A percentile compares a stretch with the other conserved stretches of the same genome.
These are phyloP conservation scores for Pangasianodon gigas DNA, from an alignment of 2,113 vertebrate genomes.

Conservation along the genomic window DNA sequence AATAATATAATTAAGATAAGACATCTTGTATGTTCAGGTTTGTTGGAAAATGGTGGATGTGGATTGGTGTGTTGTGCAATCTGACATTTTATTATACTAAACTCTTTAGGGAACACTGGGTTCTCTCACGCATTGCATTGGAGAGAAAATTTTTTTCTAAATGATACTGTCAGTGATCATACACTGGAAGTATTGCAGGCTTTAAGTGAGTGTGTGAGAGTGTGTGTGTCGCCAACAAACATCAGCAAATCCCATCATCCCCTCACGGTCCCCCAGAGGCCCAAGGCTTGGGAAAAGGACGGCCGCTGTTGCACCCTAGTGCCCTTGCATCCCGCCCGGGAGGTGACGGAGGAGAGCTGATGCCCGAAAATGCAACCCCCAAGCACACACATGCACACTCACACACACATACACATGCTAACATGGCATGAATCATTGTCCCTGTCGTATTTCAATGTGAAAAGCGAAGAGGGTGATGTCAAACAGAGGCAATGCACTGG, in stretches of 20 bases:
- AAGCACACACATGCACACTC: not conserved
- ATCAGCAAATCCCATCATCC: constrained; percentile 75
- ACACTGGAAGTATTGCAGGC: constrained; percentile 62
- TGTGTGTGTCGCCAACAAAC: constrained; percentile 74
- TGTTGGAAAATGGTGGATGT: not conserved
- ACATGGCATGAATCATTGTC: constrained; percentile 66
- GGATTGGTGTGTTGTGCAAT: not conserved
- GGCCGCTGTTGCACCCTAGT: constrained; percentile 68
- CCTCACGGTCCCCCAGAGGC: constrained; percentile 65
- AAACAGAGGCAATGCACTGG: constrained; percentile 68
- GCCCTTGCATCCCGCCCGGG: constrained; percentile 65
- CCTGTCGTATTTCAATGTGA: constrained; percentile 68
- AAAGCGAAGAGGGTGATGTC: constrained; percentile 68
- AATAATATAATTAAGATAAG: not conserved
- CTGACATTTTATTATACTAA: constrained; percentile 9
- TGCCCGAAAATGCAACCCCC: constrained; percentile 55
- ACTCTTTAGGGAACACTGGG: constrained; percentile 4
- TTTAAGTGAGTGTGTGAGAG: constrained; percentile 64
- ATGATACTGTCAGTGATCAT: constrained; percentile 69
- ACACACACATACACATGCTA: constrained; percentile 49
- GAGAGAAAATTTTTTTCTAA: constrained; percentile 8
- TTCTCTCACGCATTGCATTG: constrained; percentile 33
- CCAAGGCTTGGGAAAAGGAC: constrained; percentile 79
- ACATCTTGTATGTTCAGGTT: not conserved
- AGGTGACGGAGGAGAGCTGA: constrained; percentile 73